Evolutionary conservation across 1,140 invertebrate genomes (phyloP).

Genomic region (Heterodera schachtii): DNA sequence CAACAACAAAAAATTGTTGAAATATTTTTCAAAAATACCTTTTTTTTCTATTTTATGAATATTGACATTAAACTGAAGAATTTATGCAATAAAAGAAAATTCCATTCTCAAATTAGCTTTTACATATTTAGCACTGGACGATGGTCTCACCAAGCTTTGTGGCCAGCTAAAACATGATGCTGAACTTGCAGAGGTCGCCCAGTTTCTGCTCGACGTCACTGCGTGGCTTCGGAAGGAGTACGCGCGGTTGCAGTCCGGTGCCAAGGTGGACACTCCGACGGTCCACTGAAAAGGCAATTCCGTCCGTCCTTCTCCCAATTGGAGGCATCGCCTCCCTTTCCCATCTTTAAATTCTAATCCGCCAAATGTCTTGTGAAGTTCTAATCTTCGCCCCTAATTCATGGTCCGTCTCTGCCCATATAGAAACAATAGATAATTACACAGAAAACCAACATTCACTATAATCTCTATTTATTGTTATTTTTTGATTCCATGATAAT

Average conservation of each 20-base stretch:
- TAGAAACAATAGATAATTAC: not conserved
- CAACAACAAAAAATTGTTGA: too few species aligned
- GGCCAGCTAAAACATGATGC: constrained; percentile 26
- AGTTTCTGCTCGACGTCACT: constrained; percentile 28
- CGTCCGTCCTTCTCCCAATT: not conserved
- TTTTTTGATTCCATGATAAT: too few species aligned
- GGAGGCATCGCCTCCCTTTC: not conserved
- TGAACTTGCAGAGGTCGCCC: constrained; percentile 22
- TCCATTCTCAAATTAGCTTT: too few species aligned
- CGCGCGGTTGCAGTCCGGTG: not conserved
- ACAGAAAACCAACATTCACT: too few species aligned
- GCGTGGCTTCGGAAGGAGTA: constrained; percentile 33
- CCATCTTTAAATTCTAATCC: not conserved
- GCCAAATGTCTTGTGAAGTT: not conserved
- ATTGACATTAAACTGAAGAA: too few species aligned
- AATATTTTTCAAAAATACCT: too few species aligned
- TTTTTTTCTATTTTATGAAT: too few species aligned
- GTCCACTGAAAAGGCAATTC: not conserved
- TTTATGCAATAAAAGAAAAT: too few species aligned
- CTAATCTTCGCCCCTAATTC: not conserved
- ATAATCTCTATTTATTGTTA: too few species aligned
- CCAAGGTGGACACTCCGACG: not conserved
- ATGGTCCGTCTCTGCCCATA: not conserved
- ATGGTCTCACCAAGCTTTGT: constrained; percentile 26
- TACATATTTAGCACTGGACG: constrained; percentile 35